Conservation (phyloP, 2,113 vertebrate genomes). For the Gadus macrocephalus region DNA sequence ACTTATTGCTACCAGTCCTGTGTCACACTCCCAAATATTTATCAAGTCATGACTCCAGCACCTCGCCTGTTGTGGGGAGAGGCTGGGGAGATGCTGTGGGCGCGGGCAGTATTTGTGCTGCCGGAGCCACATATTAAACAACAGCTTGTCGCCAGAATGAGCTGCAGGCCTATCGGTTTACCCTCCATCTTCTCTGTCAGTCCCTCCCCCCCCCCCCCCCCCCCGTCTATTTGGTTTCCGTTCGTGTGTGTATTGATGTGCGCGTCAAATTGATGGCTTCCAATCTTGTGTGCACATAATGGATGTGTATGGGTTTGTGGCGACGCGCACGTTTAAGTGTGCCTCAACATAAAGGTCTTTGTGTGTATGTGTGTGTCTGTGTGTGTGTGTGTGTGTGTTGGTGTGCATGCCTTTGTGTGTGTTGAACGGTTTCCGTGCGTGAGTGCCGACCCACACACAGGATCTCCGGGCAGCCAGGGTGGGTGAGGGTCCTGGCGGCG, state of each 20-base stretch:
- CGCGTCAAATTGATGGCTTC: conserved; percentile 65
- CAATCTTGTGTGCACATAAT: conserved; percentile 47
- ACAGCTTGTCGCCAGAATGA: conserved; percentile 50
- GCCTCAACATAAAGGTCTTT: conserved; percentile 47
- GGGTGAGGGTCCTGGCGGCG: too few relatives aligned
- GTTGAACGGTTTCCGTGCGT: too few relatives aligned
- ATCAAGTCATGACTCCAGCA: too few relatives aligned
- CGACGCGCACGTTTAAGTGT: conserved; percentile 5
- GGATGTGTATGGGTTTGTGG: conserved; percentile 60
- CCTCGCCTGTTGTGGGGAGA: not conserved
- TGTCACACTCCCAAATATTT: too few relatives aligned
- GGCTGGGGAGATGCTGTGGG: conserved; percentile 71
- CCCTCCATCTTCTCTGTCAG: conserved; percentile 24
- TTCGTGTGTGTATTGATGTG: conserved; percentile 47
- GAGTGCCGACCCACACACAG: too few relatives aligned
- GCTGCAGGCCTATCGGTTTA: too few relatives aligned
- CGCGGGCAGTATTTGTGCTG: conserved; percentile 78
- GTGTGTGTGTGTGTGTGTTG: conserved; percentile 18
- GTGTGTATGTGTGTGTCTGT: too few relatives aligned
- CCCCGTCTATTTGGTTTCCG: conserved; percentile 28
- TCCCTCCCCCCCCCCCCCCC: conserved; percentile 49
- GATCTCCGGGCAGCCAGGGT: too few relatives aligned
- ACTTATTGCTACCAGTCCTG: not conserved
- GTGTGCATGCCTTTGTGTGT: conserved; percentile 61
- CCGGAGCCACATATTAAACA: conserved; percentile 91